These are phyloP conservation scores for Arrhamphus sclerolepis DNA, from an alignment of 2,797 vertebrate species.

Conservation along the genomic window DNA sequence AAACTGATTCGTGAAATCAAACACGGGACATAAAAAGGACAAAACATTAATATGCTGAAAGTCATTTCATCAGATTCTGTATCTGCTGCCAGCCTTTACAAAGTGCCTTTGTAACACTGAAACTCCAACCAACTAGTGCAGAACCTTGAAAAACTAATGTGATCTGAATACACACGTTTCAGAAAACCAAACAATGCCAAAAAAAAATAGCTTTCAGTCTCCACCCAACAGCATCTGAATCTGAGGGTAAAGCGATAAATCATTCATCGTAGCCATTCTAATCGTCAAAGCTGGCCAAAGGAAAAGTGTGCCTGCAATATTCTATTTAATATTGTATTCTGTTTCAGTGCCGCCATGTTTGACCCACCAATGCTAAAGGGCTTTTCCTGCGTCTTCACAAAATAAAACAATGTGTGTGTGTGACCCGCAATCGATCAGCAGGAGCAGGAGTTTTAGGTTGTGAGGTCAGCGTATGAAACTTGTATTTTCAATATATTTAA, in stretches of 20 bases:
- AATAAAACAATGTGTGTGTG: background rate
- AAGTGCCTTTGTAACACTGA: constrained; percentile 4
- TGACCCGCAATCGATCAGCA: background rate
- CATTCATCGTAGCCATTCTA: background rate
- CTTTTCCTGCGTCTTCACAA: background rate
- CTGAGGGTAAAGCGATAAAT: background rate
- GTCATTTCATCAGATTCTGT: constrained; percentile 32
- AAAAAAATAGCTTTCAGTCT: background rate
- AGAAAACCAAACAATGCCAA: constrained; percentile 1
- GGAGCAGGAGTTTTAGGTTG: background rate
- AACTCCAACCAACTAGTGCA: constrained; percentile 1
- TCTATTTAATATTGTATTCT: too few relatives aligned
- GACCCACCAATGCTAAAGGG: background rate
- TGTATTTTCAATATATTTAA: background rate
- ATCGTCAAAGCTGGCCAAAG: background rate
- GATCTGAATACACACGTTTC: background rate
- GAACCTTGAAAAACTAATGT: constrained; percentile 1
- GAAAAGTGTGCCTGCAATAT: background rate
- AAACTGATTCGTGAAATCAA: constrained; percentile 56
- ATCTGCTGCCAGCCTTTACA: constrained; percentile 6
- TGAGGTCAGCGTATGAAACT: background rate
- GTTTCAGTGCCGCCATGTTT: too few relatives aligned
- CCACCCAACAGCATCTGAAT: background rate
- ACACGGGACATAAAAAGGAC: constrained; percentile 40
- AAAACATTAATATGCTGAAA: constrained; percentile 29